Evolutionary conservation across 53 echinoderm and acorn worm species (phyloP), one percentile per base, ranked within the genome.

Genomic region (Arbacia lixula): DNA sequence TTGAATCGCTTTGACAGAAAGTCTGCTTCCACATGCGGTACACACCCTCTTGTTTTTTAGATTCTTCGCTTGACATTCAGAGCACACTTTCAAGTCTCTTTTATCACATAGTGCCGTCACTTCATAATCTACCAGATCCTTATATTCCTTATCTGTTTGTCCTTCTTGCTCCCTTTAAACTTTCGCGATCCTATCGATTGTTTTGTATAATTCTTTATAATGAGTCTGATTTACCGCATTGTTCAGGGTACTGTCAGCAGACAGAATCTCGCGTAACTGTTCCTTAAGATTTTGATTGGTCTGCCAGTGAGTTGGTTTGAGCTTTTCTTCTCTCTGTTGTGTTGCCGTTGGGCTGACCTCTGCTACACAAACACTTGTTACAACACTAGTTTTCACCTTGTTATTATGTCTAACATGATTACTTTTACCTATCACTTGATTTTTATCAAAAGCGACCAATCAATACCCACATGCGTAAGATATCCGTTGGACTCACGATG

Each of bases 321-420:
- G 20, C 33, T 67, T 29, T 16, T 67, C 30, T 35, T 67, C 67
- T 29, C 10, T 17, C 37, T 67, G 67, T 16, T 35, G 67, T 6
- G 39, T 35, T 14, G 36, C 67, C 11, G 67, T 36, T 36, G 67
- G 67, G 30, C 37, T 36, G 16, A 67, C 67, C 19, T 36, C 37
- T 14, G 67, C 67, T 11, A 67, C 30, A 67, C 67, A 67, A 10
- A 67, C 67, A 67, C 67, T 67, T 19, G 67, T 67, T 16, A 67
- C 67, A 6, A 67, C 67, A 67, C 67, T 67, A 16, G 67, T 67
- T 33, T 38, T 67, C 20, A 67, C 67, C 20, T 67, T 67, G 37
- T 67, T 67, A 29, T 67, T 36, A 38, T 67, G 67, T 67, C 67
- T 34, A 6, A 67, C 67, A 67, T 67, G 67, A 38, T 67, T 35